Evolutionary conservation across 1,140 invertebrate genomes (phyloP), one percentile per base, ranked within the genome.

Genomic region (Macrobrachium rosenbergii): DNA sequence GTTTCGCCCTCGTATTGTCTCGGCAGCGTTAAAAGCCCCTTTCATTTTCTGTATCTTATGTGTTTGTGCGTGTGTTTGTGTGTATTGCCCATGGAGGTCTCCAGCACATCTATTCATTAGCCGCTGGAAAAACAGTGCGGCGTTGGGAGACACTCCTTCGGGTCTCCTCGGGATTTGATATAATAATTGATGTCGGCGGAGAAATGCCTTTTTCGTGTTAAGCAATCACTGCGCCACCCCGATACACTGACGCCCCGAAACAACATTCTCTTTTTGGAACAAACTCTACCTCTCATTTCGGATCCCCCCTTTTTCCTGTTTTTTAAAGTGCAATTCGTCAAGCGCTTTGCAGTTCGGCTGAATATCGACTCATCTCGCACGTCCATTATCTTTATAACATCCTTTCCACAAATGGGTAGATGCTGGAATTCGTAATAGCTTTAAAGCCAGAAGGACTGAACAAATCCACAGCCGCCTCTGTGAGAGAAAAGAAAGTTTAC

Each of bases 151-250:
- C 52, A 76, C 21, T 75, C 63, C 62, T 83, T 83, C 82, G 58
- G 69, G 72, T 83, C 82, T 83, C 82, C 72, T 83, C 69, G 82
- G 52, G 82, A 83, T 83, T 83, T 83, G 82, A 83, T 83, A 83
- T 83, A 83, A 83, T 83, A 83, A 83, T 83, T 83, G 82, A 83
- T 76, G 82, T 83, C 72, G 82, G 82, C 60, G 72, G 72, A 83
- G 82, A 83, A 83, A 83, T 83, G 82, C 82, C 82, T 83, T 83
- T 83, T 83, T 83, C 82, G 82, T 83, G 82, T 83, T 83, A 76
- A 83, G 82, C 82, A 83, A 83, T 83, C 82, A 83, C 82, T 58
- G 58, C 43, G 28, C 58, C 43, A 83, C 82, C 82, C 82, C 82
- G 82, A 17, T 83, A 83, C 59, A 83, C 82, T 37, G 59, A 37